phyloP scores from a whole-genome alignment of 92 coral and sea anemone genomes.

The Epizoanthus stellaris region DNA sequence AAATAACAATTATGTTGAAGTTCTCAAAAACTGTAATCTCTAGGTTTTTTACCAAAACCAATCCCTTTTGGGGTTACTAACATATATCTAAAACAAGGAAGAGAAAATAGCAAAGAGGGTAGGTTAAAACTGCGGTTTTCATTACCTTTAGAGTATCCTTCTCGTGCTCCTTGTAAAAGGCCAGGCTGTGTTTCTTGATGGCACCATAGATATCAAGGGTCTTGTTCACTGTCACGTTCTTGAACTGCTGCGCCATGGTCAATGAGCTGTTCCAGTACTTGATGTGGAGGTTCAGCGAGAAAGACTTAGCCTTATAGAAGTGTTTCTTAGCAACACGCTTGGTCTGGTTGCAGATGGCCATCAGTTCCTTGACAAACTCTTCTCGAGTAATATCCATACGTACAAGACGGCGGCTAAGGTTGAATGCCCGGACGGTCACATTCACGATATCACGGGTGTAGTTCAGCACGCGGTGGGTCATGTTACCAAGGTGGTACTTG shows the following conservation, averaged over 20 bases:
- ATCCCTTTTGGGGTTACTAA: too few relatives aligned
- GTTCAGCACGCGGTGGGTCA: conserved; percentile 48
- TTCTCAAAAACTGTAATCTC: too few relatives aligned
- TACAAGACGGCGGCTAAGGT: conserved; percentile 65
- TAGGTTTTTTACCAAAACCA: too few relatives aligned
- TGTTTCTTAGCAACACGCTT: conserved; percentile 61
- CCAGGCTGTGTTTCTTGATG: conserved; percentile 50
- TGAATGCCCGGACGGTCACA: conserved; percentile 58
- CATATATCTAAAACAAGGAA: too few relatives aligned
- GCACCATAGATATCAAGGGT: conserved; percentile 53
- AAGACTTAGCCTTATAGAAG: conserved; percentile 67
- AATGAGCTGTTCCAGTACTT: conserved; percentile 48
- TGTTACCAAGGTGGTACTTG: conserved; percentile 49
- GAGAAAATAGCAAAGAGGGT: not conserved
- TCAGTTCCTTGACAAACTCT: conserved; percentile 67
- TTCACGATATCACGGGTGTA: conserved; percentile 54
- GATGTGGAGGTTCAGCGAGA: conserved; percentile 44
- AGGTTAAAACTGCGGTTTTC: not conserved
- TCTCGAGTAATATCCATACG: conserved; percentile 77
- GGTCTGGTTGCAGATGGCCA: conserved; percentile 59
- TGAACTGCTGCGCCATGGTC: conserved; percentile 44
- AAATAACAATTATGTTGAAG: too few relatives aligned
- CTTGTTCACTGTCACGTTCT: conserved; percentile 58
- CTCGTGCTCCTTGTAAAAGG: conserved; percentile 72
- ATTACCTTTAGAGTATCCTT: conserved; percentile 50